Base-by-base conservation (phyloP, 2,113 vertebrate species). In the Microcebus jonahi region DNA sequence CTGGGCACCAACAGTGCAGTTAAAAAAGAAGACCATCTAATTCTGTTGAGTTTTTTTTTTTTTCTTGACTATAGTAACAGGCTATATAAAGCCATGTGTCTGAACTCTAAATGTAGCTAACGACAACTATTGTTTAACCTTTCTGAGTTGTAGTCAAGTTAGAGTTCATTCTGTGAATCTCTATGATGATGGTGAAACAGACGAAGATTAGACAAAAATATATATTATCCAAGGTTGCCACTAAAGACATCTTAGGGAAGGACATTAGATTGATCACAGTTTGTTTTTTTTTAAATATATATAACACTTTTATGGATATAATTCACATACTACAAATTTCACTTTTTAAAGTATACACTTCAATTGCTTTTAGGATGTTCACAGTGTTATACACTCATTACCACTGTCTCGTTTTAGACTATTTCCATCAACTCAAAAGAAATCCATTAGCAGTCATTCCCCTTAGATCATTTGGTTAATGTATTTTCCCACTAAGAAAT, bases 401-500 rank as follows among this genome's bases (percentile, higher is more conserved):
- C 18, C 15, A 73, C 34, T 65, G 7, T 63, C 45, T 94, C 61
- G 92, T 63, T 81, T 92, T 73, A 89, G 34, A 81, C 45, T 53
- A 53, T 95, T 94, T 93, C n/a, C 31, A 82, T 88, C 31, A 13
- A 50, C 27, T 27, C 34, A 23, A 68, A 93, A 86, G 17, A 95
- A 90, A 17, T 11, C 50, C n/a, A 59, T 63, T 89, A 87, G 14
- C 39, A 79, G 2, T 27, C n/a, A 84, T 12, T 82, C 0, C 20
- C 29, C 36, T 75, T 57, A 53, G 31, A 76, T 73, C 48, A 87
- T 55, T 90, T 94, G 27, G 84, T 96, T 85, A 81, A 86, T 92
- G 9, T 2, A 45, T 48, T 94, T 88, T 57, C 45, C 50, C n/a
- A 14, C 31, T 84, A 87, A 93, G 68, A 67, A 55, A 81, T 55